Base-by-base conservation (phyloP, 2,888 invertebrate genomes). In the Pollenia labialis region DNA sequence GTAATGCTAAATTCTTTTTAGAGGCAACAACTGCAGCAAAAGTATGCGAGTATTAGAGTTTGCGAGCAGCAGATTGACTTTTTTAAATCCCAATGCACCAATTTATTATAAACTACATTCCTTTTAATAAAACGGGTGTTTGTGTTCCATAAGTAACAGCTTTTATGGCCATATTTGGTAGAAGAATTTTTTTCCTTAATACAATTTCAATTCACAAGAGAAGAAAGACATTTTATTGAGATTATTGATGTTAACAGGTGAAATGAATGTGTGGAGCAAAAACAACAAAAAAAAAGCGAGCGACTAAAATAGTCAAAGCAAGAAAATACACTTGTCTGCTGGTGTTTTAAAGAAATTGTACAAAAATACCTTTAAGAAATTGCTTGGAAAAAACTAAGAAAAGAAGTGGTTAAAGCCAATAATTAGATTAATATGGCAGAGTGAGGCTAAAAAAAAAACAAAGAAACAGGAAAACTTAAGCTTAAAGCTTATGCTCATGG, bases 21-120 rank as follows among this genome's bases (percentile, higher is more conserved):
- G 18, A 32, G 32, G 32, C 62, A 62, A 50, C 16, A 42, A 18
- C 32, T 62, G 10, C 42, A 48, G 8, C 4, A 54, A 16, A 54
- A 2, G 12, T 50, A 50, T n/a, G 44, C 52, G 64, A 44, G 23
- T 23, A 23, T 23, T 23, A 23, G 23, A 23, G 23, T 23, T 23
- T 23, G 23, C 23, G 23, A 2, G 23, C 44, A 76, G 32, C 32
- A 32, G 32, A 32, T 6, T 32, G 6, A 32, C 42, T n/a, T 46
- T 82, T 79, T 64, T 32, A 75, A 87, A 84, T 87, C 87, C 84
- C 87, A 84, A 54, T 76, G 87, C 81, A 81, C 72, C 87, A 87
- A 87, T 87, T 87, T 81, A 84, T 87, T 87, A 84, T 72, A 76
- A 84, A 87, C 76, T 62, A 50, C 83, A 87, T 87, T 84, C 80